Base-by-base conservation (phyloP, 1,140 invertebrate species). In the Nomia melanderi region DNA sequence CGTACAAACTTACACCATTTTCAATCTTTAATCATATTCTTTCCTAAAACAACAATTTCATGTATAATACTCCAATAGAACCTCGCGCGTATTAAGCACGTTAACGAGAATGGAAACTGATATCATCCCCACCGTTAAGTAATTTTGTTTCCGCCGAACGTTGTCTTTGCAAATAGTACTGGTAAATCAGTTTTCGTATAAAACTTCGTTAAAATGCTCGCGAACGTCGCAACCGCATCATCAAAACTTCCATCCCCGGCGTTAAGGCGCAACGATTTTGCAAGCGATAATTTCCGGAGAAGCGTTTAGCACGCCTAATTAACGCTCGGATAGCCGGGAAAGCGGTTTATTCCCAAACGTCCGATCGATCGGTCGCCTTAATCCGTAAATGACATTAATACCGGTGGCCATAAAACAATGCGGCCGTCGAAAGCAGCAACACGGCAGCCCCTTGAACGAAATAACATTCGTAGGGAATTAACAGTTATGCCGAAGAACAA, bases 381-480 rank as follows among this genome's bases (percentile, higher is more conserved):
- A 76, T 76, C 31, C 39, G 39, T 14, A 76, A 70, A 78, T 29
- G 57, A 78, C 69, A 77, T 74, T 57, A 76, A 67, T 62, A 78
- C 63, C 31, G n/a, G 23, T 57, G 11, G 33, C 41, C 39, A 63
- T 54, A 53, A 74, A 60, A 60, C 36, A 78, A 74, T 44, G 77
- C 20, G 12, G 7, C 27, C 27, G 33, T 7, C 29, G 41, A 69
- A 69, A 67, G 47, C 44, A 14, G 12, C n/a, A 60, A n/a, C n/a
- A n/a, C n/a, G n/a, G 47, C 44, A 1, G 2, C 12, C 3, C 17
- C 50, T 1, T 9, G 62, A 70, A 80, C 36, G 73, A 11, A 81
- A 73, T 64, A 72, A 80, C 64, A 73, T 74, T 83, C 63, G 54
- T 27, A 39, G 53, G 36, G 77, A 71, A 83, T 80, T 77, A 83